phyloP scores from a whole-genome alignment of 2,797 vertebrate species.

The Pseudocheirus occidentalis region DNA sequence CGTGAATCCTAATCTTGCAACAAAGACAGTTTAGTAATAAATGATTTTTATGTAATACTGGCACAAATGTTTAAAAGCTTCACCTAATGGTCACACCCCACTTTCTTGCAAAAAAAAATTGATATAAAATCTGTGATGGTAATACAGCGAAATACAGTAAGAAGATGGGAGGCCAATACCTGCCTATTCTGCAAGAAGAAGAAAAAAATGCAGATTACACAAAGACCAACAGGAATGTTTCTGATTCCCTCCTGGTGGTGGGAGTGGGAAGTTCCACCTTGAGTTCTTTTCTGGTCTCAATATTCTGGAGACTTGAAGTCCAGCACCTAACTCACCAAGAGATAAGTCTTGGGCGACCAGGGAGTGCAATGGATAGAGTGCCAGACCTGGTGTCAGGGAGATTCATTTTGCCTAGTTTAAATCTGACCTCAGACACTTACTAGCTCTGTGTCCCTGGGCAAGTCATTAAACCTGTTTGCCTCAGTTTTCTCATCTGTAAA shows the following conservation, averaged over 20 bases:
- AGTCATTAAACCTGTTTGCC: neutral
- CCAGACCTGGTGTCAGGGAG: neutral
- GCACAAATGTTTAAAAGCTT: no score
- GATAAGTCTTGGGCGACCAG: neutral
- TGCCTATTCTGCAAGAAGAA: neutral
- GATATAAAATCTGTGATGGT: no score
- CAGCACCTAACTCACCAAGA: neutral
- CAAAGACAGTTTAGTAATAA: no score
- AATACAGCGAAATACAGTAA: neutral
- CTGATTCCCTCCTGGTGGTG: neutral
- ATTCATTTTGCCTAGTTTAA: neutral
- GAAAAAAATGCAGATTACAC: neutral
- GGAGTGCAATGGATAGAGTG: neutral
- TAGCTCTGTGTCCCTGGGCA: neutral
- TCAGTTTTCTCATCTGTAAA: neutral
- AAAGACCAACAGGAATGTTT: neutral
- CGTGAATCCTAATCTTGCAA: no score
- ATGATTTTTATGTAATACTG: no score
- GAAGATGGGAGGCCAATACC: neutral
- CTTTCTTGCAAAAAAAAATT: no score
- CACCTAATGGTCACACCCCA: no score
- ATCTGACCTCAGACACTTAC: neutral
- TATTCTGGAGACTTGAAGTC: neutral
- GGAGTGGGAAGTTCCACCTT: neutral
- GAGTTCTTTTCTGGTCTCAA: neutral